Evolutionary conservation across 2,797 vertebrate species (phyloP), one percentile per base, ranked within the genome.

Genomic region (Sardinella longiceps): DNA sequence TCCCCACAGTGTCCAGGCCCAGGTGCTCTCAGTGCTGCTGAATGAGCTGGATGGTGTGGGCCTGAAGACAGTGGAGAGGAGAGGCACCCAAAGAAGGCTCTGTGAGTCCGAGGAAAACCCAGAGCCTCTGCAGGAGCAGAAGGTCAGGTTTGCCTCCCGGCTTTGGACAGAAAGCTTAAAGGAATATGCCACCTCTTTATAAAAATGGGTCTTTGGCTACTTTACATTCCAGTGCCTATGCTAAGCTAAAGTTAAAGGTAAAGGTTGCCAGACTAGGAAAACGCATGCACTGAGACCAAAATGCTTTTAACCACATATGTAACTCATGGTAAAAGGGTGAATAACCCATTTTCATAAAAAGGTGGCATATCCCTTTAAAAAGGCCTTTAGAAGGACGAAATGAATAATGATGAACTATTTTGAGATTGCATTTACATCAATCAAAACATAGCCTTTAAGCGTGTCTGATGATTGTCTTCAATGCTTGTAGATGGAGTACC

Each of bases 1-100:
- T 0, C 88, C 92, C 9, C 95, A 85, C 85, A 92, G 95, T 25
- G 95, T 97, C 7, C 96, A 97, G 50, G 96, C 97, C 0, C 91
- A 96, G 33, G 94, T 99, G 85, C 96, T 99, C 84, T 98, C 98
- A 25, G 96, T 98, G 88, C 97, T 99, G 7, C 95, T 99, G 74
- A 99, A 97, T n/a, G 98, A 99, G 91, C 91, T 99, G 93, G 98
- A 99, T 45, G 98, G 98, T 1, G 90, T 99, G 15, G 98, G 98
- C 23, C 88, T 98, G 63, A 97, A 95, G 90, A 92, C 92, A 6
- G 89, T 92, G 28, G 98, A 99, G 93, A 96, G 96, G 92, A 97
- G 96, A 92, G 96, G 96, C 86, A 84, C 87, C 0, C 90, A 89
- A 66, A 86, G 53, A 58, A 94, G 90, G 87, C 82, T 89, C 12